Percentiles rank a stretch among this genome's conserved stretches.
Conservation (phyloP, 2,113 vertebrate species). For the Mixornis gularis region DNA sequence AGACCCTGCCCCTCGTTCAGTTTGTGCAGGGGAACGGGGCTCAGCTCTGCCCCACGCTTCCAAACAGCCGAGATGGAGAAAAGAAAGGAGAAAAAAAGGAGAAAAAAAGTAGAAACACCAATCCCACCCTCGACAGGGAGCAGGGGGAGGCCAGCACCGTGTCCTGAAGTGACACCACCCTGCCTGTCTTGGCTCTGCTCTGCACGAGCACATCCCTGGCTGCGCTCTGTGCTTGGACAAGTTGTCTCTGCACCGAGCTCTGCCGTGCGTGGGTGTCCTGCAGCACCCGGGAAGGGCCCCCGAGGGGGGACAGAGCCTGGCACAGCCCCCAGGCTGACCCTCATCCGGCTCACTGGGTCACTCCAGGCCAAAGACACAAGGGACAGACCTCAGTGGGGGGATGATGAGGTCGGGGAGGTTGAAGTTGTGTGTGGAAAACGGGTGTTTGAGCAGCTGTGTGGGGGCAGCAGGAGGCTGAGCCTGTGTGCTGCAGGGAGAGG, state of each 20-base stretch:
- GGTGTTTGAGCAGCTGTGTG: background rate
- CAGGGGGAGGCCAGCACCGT: background rate
- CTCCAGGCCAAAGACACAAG: background rate
- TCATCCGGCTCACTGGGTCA: rapidly evolving
- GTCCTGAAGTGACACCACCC: constrained; percentile 39
- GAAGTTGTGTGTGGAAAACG: background rate
- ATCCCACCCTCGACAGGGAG: background rate
- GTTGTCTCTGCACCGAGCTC: background rate
- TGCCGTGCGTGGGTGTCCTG: background rate
- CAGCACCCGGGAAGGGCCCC: background rate
- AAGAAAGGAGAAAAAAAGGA: background rate
- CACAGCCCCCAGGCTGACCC: background rate
- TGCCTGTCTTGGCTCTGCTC: constrained; percentile 13
- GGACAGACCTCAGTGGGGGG: rapidly evolving
- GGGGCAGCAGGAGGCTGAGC: rapidly evolving
- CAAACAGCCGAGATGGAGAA: background rate
- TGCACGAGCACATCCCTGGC: background rate
- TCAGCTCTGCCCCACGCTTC: background rate
- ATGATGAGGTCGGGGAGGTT: background rate
- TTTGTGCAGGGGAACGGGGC: rapidly evolving
- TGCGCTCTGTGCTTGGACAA: background rate
- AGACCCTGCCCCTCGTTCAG: background rate
- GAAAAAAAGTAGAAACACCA: background rate
- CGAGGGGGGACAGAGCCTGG: rapidly evolving
- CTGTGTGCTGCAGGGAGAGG: rapidly evolving